Base-by-base conservation (phyloP, 2,113 vertebrate genomes). In the Megaleporinus macrocephalus region DNA sequence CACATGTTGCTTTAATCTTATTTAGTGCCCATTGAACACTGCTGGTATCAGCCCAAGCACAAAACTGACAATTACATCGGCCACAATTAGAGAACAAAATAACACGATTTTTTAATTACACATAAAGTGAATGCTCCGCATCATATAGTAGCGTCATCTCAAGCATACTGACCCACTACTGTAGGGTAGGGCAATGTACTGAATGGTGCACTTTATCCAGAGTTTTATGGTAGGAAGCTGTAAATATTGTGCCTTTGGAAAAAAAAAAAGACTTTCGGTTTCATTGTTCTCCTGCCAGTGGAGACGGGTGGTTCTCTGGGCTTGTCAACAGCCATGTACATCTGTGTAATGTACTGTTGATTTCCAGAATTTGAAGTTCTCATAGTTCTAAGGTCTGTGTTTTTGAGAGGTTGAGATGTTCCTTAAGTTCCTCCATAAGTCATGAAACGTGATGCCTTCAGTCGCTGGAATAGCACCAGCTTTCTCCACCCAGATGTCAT, bases 181-280 rank as follows among this genome's bases (percentile, higher is more conserved):
- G 16, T 24, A n/a, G 53, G 49, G 83, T 88, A 85, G 73, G 87
- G 88, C 88, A 91, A 91, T 89, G 90, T 62, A 72, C 41, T 33
- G 36, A 82, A 85, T 73, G 87, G 90, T 88, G 90, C 91, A 93
- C 92, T 91, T 92, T 91, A 93, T 80, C 79, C 87, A 51, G 86
- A 79, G 79, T 87, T 83, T 88, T 81, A 76, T 80, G 89, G 83
- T 61, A 82, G 84, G 85, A 76, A 87, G 88, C 86, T 94, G 92
- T 94, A 92, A 85, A 92, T 94, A 91, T 87, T 89, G 93, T 95
- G 94, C 94, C 93, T 94, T 90, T 81, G 87, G 24, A 57, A 41
- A 5, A 27, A 51, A 77, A 89, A 90, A 88, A 80, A 84, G 76
- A 88, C 85, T 77, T 87, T 79, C 41, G 10, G 41, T 5, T 85